These are phyloP conservation scores for Drosophila suzukii DNA, from an alignment of 1,140 invertebrate species.

Conservation along the genomic window DNA sequence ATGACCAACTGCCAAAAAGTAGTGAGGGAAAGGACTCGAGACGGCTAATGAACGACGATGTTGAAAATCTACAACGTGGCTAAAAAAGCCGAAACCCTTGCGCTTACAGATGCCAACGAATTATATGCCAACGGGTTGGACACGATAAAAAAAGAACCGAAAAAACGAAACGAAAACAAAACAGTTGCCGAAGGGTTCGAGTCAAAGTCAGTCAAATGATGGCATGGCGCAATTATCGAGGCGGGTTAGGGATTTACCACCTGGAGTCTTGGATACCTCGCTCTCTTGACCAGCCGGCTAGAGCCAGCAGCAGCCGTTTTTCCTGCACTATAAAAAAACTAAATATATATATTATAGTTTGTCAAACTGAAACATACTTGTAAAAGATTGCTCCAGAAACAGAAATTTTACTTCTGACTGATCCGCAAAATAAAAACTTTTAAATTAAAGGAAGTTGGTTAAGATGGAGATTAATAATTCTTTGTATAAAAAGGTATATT, in stretches of 20 bases:
- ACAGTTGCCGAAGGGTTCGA: slow-evolving; percentile 75
- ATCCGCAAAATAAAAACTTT: no score
- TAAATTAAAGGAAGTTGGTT: no score
- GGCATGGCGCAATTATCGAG: slow-evolving; percentile 72
- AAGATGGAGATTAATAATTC: no score
- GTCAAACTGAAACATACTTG: no score
- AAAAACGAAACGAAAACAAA: slow-evolving; percentile 61
- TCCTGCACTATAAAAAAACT: slow-evolving; percentile 21
- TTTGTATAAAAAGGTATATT: no score
- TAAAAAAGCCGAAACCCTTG: slow-evolving; percentile 57
- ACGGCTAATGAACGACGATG: slow-evolving; percentile 64
- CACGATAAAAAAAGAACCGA: slow-evolving; percentile 11
- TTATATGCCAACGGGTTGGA: slow-evolving; percentile 46
- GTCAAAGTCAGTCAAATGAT: slow-evolving; percentile 68
- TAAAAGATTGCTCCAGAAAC: no score
- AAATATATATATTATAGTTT: background rate
- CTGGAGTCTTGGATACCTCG: slow-evolving; percentile 56
- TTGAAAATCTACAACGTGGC: slow-evolving; percentile 63
- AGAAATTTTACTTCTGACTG: no score
- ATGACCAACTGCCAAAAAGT: slow-evolving; percentile 77
- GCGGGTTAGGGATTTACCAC: slow-evolving; percentile 75
- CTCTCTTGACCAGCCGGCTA: slow-evolving; percentile 42
- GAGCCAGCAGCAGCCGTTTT: slow-evolving; percentile 47
- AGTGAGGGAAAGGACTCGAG: slow-evolving; percentile 51
- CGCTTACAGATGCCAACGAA: slow-evolving; percentile 73